Percentiles rank a stretch among this genome's conserved stretches.
Conservation (phyloP, 1,140 invertebrate genomes). For the Steinernema feltiae region DNA sequence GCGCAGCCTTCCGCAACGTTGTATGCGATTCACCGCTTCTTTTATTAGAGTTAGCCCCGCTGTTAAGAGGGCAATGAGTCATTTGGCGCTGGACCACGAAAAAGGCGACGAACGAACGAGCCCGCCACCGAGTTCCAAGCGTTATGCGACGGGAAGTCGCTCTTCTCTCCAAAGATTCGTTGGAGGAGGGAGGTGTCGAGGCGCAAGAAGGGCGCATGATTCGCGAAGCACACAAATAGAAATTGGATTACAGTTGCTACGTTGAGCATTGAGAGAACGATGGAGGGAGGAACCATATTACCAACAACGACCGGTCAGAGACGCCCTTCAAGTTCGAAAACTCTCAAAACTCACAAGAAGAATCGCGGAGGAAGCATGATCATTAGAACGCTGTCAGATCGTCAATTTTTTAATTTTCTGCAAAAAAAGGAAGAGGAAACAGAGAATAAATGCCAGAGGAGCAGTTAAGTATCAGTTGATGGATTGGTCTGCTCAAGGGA, state of each 20-base stretch:
- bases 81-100: background rate
- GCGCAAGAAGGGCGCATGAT: background rate
- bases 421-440: too few relatives aligned
- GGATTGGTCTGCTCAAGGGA: background rate
- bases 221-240: background rate
- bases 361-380: too few relatives aligned
- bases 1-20: too few relatives aligned
- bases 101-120: background rate
- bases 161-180: background rate
- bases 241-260: conserved; percentile 3
- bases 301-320: background rate
- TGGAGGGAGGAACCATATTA: background rate
- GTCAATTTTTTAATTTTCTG: background rate
- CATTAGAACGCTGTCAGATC: too few relatives aligned
- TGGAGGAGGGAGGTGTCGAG: background rate
- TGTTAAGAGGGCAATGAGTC: background rate
- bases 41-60: background rate
- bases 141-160: background rate
- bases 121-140: background rate
- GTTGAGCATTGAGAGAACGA: background rate
- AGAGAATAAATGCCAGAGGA: too few relatives aligned
- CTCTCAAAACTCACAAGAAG: too few relatives aligned
- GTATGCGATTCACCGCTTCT: background rate
- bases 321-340: background rate
- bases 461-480: background rate